Conservation (phyloP, 1,140 invertebrate genomes). For the Leptestheria dahalacensis region DNA sequence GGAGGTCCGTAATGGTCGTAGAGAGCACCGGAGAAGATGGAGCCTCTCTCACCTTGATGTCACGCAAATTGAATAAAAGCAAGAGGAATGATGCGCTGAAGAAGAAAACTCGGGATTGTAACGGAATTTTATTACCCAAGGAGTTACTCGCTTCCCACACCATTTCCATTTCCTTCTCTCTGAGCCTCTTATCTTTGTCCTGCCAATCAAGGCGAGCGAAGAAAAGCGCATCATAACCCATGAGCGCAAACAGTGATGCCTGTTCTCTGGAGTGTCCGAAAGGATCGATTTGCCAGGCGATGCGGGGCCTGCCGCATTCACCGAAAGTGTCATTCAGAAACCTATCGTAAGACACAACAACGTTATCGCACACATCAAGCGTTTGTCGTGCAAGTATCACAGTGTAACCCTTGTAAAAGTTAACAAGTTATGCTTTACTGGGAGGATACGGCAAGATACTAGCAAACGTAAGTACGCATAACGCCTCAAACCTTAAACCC, state of each 20-base stretch:
- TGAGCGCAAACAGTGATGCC: constrained; percentile 65
- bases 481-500: constrained; percentile 26
- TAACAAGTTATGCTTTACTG: too few relatives aligned
- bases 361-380: not conserved
- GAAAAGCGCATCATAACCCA: constrained; percentile 53
- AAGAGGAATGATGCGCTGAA: not conserved
- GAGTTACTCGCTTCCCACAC: constrained; percentile 35
- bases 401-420: too few relatives aligned
- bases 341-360: constrained; percentile 24
- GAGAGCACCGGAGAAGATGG: constrained; percentile 51
- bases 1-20: constrained; percentile 69
- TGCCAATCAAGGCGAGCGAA: constrained; percentile 46
- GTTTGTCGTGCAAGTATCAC: not conserved
- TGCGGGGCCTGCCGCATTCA: constrained; percentile 54
- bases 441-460: not conserved
- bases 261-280: constrained; percentile 81
- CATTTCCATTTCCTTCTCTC: constrained; percentile 40
- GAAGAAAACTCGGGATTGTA: not conserved
- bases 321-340: constrained; percentile 69
- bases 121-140: constrained; percentile 14
- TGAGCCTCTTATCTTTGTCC: constrained; percentile 36
- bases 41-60: constrained; percentile 30
- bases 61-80: not conserved
- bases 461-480: not conserved
- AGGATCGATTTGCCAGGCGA: constrained; percentile 88